A percentile compares a stretch with the other conserved stretches of the same genome.
Conservation (phyloP, 2,888 invertebrate genomes). For the Eilema sororculum region DNA sequence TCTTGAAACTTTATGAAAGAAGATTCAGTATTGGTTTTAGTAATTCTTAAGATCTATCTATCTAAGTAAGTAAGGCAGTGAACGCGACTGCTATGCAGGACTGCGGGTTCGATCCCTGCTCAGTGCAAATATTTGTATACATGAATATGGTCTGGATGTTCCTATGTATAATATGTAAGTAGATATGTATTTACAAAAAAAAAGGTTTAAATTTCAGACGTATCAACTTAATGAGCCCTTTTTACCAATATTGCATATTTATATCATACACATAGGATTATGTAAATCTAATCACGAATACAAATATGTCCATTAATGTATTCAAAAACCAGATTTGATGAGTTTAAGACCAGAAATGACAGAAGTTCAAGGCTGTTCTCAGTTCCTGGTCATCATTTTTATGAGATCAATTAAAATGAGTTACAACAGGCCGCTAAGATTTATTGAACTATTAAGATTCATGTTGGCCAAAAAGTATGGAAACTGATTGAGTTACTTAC, state of each 20-base stretch:
- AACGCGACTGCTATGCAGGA: no score
- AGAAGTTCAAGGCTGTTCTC: slow-evolving; percentile 42
- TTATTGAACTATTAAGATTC: background rate
- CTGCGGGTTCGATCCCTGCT: no score
- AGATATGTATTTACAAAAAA: no score
- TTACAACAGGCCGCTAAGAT: background rate
- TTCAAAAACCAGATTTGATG: slow-evolving; percentile 25
- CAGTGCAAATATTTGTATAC: no score
- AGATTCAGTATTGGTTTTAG: no score
- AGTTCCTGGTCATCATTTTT: slow-evolving; percentile 19
- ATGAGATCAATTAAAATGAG: slow-evolving; percentile 17
- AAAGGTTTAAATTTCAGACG: background rate
- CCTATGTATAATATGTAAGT: no score
- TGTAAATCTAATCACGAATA: slow-evolving; percentile 5
- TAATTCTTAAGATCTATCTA: no score
- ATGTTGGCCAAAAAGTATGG: background rate
- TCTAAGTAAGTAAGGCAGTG: no score
- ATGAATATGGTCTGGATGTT: no score
- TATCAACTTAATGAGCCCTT: no score
- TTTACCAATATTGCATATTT: no score
- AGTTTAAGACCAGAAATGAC: slow-evolving; percentile 7
- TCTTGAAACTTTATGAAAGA: background rate
- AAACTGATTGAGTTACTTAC: background rate
- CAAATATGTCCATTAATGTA: slow-evolving; percentile 22
- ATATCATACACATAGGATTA: background rate